A percentile compares a stretch with the other conserved stretches of the same genome.
These are phyloP conservation scores for Luperina testacea DNA, from an alignment of 2,888 invertebrate genomes.

Conservation along the genomic window DNA sequence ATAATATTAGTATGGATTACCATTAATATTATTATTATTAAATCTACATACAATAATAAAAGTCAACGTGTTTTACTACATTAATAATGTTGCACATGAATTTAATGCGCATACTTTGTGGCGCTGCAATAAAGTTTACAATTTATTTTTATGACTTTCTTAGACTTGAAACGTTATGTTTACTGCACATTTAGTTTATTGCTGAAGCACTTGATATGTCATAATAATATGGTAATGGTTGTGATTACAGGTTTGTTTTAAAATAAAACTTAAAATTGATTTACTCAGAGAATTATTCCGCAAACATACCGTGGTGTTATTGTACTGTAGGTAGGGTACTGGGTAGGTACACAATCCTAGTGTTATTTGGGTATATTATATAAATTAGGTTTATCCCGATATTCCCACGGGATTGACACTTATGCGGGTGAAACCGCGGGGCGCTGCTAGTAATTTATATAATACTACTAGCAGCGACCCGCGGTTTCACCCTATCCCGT, in stretches of 20 bases:
- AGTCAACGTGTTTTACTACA: conserved; percentile 33
- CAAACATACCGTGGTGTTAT: neutral
- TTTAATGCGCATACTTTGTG: conserved; percentile 52
- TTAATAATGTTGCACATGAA: conserved; percentile 52
- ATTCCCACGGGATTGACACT: too few species aligned
- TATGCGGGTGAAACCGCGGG: too few species aligned
- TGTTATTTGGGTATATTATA: too few species aligned
- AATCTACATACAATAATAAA: conserved; percentile 49
- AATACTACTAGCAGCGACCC: too few species aligned
- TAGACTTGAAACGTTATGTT: conserved; percentile 43
- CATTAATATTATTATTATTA: neutral
- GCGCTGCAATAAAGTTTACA: conserved; percentile 51
- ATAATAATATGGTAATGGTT: neutral
- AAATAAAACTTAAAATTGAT: neutral
- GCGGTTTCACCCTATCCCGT: too few species aligned
- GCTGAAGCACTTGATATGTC: conserved; percentile 15
- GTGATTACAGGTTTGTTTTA: neutral
- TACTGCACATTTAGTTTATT: conserved; percentile 51
- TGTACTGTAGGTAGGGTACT: too few species aligned
- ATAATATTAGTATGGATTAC: too few species aligned
- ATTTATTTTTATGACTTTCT: conserved; percentile 61
- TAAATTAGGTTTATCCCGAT: too few species aligned
- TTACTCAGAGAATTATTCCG: neutral
- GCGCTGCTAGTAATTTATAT: too few species aligned
- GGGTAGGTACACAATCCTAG: neutral